Conservation (phyloP, 1,140 invertebrate species). For the Cyclargus thomasi region DNA sequence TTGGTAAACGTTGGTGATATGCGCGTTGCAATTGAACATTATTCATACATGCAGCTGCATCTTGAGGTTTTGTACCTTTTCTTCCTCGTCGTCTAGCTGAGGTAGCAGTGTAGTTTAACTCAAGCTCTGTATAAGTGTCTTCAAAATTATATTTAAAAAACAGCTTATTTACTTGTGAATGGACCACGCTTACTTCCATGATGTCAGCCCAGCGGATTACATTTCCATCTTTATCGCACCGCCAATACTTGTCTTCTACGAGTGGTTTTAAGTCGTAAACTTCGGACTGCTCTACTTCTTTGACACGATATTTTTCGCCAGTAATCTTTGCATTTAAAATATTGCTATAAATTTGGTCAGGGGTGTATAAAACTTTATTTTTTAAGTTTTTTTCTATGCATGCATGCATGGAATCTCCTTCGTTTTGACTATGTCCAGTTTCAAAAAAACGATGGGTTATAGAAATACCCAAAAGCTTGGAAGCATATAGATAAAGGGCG, state of each 20-base stretch:
- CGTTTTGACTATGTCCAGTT: conserved; percentile 21
- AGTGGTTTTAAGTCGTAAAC: background rate
- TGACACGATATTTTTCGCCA: background rate
- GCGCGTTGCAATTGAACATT: conserved; percentile 5
- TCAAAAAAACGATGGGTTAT: conserved; percentile 27
- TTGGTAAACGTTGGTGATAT: background rate
- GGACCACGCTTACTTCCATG: conserved; percentile 19
- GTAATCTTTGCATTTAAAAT: conserved; percentile 1
- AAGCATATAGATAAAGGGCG: conserved; percentile 17
- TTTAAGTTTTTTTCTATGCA: conserved; percentile 23
- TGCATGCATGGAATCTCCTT: conserved; percentile 26
- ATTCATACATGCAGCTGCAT: conserved; percentile 1
- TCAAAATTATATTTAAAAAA: conserved; percentile 26
- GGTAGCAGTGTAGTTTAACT: conserved; percentile 7
- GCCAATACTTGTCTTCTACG: conserved; percentile 9
- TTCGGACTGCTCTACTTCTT: background rate
- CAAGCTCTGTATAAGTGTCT: conserved; percentile 18
- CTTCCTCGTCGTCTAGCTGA: background rate
- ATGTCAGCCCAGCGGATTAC: conserved; percentile 22
- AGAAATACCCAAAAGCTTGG: conserved; percentile 7
- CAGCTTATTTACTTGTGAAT: conserved; percentile 18
- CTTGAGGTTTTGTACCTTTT: too few relatives aligned
- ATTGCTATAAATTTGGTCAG: background rate
- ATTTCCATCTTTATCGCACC: conserved; percentile 12
- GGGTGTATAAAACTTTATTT: conserved; percentile 19